These are phyloP conservation scores for Eupeodes corollae DNA, from an alignment of 1,140 invertebrate genomes.

Conservation along the genomic window DNA sequence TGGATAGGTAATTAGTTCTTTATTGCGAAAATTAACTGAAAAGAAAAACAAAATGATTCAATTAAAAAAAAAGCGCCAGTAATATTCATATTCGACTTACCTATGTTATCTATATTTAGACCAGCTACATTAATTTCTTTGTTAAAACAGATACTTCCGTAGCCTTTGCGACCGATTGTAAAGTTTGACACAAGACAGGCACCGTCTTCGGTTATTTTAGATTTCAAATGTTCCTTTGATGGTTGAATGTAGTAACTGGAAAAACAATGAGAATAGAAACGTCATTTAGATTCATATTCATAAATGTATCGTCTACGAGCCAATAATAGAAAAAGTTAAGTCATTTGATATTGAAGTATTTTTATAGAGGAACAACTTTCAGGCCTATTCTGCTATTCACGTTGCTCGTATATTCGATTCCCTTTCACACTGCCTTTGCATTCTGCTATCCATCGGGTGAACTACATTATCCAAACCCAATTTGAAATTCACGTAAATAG, in stretches of 20 bases:
- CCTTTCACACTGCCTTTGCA: too few species aligned
- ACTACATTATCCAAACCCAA: too few species aligned
- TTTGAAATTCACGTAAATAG: too few species aligned
- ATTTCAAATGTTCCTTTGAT: slow-evolving; percentile 58
- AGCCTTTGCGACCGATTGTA: slow-evolving; percentile 78
- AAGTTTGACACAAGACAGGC: slow-evolving; percentile 81
- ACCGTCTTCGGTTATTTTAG: slow-evolving; percentile 54
- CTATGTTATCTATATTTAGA: slow-evolving; percentile 81
- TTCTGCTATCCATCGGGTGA: too few species aligned
- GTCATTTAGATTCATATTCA: too few species aligned
- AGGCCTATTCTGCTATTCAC: too few species aligned
- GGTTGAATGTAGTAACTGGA: slow-evolving; percentile 78
- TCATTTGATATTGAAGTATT: slow-evolving; percentile 6
- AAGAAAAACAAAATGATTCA: slow-evolving; percentile 8
- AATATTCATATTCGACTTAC: slow-evolving; percentile 20
- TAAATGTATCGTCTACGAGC: too few species aligned
- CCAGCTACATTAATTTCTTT: slow-evolving; percentile 76
- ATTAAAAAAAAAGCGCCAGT: not conserved
- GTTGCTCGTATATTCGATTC: too few species aligned
- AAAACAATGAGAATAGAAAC: slow-evolving; percentile 12
- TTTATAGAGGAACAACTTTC: too few species aligned
- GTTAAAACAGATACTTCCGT: slow-evolving; percentile 85
- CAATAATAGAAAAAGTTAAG: not conserved
- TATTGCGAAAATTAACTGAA: slow-evolving; percentile 59
- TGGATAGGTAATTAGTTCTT: slow-evolving; percentile 63